A percentile compares a stretch with the other conserved stretches of the same genome.
These are phyloP conservation scores for Entomyzon cyanotis DNA, from an alignment of 2,113 vertebrate species.

Conservation along the genomic window DNA sequence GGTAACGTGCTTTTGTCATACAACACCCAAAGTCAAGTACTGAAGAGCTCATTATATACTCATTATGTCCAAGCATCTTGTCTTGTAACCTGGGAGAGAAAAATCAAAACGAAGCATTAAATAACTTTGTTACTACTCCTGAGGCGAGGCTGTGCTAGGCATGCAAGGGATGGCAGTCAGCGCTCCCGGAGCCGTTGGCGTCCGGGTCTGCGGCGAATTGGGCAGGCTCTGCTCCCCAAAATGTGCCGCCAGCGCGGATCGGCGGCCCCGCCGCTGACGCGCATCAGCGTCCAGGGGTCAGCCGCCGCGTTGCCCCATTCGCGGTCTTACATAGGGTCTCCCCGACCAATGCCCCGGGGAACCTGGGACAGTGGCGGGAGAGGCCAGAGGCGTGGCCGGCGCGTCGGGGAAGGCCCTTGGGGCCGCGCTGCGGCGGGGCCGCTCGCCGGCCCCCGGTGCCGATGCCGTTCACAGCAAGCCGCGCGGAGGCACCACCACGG, in stretches of 20 bases:
- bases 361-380: no score
- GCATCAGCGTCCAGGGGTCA: no score
- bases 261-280: background rate
- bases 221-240: background rate
- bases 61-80: background rate
- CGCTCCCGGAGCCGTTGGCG: no score
- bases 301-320: background rate
- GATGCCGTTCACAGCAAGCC: background rate
- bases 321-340: no score
- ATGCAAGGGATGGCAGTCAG: background rate
- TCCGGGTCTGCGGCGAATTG: background rate
- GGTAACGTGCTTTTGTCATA: background rate
- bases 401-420: no score
- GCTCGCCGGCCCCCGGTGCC: no score
- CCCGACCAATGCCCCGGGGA: no score
- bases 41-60: background rate
- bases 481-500: background rate
- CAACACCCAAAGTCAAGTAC: background rate
- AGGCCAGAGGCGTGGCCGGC: background rate
- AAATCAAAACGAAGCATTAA: background rate
- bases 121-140: background rate
- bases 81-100: background rate
- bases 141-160: background rate
- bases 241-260: no score
- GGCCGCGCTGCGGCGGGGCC: no score